Evolutionary conservation across 2,797 vertebrate species (phyloP), one percentile per base, ranked within the genome.

Genomic region (Xenentodon cancila): DNA sequence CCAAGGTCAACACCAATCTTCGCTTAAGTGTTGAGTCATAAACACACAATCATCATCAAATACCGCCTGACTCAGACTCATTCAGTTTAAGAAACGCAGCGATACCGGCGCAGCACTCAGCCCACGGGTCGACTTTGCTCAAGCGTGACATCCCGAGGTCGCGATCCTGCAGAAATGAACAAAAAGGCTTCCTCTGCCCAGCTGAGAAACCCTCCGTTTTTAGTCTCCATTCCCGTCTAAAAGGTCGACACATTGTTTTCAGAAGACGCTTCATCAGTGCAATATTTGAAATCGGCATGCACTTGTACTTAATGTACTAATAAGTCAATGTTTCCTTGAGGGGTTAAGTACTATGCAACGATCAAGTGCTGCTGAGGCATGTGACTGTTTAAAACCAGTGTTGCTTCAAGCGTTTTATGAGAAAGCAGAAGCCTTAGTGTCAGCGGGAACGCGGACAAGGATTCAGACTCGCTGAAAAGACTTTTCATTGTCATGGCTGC

Each of bases 11-110:
- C 71, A 64, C 55, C 25, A 50, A 79, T 84, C 68, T 83, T 62
- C 30, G 22, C 75, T 86, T 18, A 43, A 78, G 76, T 68, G 77
- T 70, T 89, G 87, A 90, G 80, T 91, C 86, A 90, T 76, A 74
- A 50, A 60, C 68, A 79, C 78, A 82, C 77, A 75, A 69, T 64
- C 68, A 59, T 71, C 83, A 80, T 85, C 79, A 67, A 79, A 85
- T 59, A 81, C 21, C n/a, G 59, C 67, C 73, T 75, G 83, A 75
- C 84, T 86, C 83, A 80, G 79, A 75, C 75, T 66, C 64, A 13
- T 66, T 77, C 43, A 45, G 81, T 87, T 84, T 85, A 82, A 72
- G 81, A 85, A 90, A 86, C 87, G 85, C 73, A 84, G 82, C 59
- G 76, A 84, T 84, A 68, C 32, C 68, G 75, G 79, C 71, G 53